Percentiles rank a stretch among this genome's conserved stretches.
Evolutionary conservation across 1,140 invertebrate genomes (phyloP).

Genomic region (Pseudomyrmex sp.): DNA sequence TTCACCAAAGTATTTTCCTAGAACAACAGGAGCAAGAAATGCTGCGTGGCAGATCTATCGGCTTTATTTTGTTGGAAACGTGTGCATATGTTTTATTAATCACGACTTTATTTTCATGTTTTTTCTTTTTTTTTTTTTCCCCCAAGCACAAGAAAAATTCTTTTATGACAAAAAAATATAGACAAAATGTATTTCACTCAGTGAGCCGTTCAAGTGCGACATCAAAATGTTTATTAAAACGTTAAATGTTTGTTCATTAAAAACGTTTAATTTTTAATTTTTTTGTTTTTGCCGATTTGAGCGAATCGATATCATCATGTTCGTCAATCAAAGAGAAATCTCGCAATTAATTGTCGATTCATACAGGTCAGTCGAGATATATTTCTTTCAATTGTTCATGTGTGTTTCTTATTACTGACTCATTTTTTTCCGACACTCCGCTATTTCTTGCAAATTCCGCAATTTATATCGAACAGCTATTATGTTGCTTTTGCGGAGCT

Average conservation of each 20-base stretch:
- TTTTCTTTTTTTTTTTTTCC: not conserved
- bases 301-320: not conserved
- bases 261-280: too few species aligned
- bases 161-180: not conserved
- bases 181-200: too few species aligned
- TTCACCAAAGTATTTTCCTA: conserved; percentile 60
- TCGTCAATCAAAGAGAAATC: conserved; percentile 7
- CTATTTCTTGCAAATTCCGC: conserved; percentile 31
- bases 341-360: not conserved
- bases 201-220: too few species aligned
- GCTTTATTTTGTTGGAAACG: conserved; percentile 43
- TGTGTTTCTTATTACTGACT: not conserved
- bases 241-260: not conserved
- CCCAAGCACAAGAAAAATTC: conserved; percentile 1
- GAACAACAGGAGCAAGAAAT: conserved; percentile 63
- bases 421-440: not conserved
- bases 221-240: not conserved
- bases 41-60: conserved; percentile 60
- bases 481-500: not conserved
- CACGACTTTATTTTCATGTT: conserved; percentile 27
- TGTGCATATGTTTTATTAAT: conserved; percentile 21
- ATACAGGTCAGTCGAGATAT: too few species aligned
- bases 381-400: too few species aligned
- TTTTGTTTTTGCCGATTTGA: not conserved
- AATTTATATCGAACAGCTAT: not conserved